Evolutionary conservation across 2,888 invertebrate species (phyloP), one percentile per base, ranked within the genome.

Genomic region (Chaetoderma sp.): DNA sequence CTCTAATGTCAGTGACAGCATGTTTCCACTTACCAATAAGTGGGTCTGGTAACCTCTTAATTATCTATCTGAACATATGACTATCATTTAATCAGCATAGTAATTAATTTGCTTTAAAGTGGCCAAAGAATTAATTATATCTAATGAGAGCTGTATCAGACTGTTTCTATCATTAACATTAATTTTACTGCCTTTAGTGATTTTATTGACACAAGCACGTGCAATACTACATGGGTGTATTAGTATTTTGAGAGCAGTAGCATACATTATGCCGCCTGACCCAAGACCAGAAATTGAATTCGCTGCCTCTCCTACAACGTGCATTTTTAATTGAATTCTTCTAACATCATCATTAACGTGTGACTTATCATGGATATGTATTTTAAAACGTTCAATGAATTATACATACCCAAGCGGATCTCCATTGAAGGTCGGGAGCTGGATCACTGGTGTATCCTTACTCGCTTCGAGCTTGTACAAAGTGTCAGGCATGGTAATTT

Each of bases 281-380:
- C 64, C 64, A 3, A 64, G 18, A 10, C 64, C 59, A 13, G 54
- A 44, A 21, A 59, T 64, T 13, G 52, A 10, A n/a, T 36, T 27
- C 10, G 28, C 59, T 16, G 64, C 54, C 5, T 59, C 59, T 21
- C 64, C 64, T 3, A 30, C 32, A 6, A 64, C 1, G 32, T 32
- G 50, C 52, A 52, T 59, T 10, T 33, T 39, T 25, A 64, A 33
- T 23, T 64, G 64, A 0, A 44, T 25, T 59, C 58, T 64, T 42
- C 64, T 39, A 30, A 52, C 30, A 6, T 59, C 58, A 55, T 64
- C 64, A 28, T 36, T 27, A 4, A 64, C 10, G 44, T 52, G 30
- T 0, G 52, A 25, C 44, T 64, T 64, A 21, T 64, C 52, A 44
- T 64, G 64, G 18, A 59, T 64, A 16, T 64, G 59, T 30, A 64